Evolutionary conservation across 2,113 vertebrate genomes (phyloP).

Genomic region (Columbina picui): DNA sequence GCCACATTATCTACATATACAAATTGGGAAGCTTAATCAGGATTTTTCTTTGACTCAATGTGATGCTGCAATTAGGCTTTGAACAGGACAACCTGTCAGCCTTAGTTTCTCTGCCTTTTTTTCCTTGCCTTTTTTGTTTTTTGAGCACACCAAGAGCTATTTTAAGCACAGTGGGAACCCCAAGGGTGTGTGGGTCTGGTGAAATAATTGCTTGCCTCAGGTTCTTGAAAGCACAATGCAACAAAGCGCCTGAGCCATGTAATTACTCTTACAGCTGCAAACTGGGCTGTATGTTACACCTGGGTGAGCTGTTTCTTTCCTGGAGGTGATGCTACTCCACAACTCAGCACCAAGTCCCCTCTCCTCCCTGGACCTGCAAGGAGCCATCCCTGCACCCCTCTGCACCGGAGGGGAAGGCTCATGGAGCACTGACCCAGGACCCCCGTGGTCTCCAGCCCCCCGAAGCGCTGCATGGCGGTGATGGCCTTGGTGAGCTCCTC

Average conservation of each 20-base stretch:
- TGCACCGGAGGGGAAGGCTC: not conserved
- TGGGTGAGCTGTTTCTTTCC: not conserved
- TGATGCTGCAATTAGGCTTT: not conserved
- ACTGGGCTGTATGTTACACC: not conserved
- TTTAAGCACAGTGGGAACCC: not conserved
- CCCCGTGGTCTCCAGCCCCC: slow-evolving; percentile 90
- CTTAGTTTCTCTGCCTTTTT: not conserved
- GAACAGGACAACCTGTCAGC: not conserved
- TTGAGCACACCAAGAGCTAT: not conserved
- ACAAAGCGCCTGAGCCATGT: slow-evolving; percentile 63
- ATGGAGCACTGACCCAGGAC: slow-evolving; percentile 81
- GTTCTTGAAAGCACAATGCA: slow-evolving; percentile 29
- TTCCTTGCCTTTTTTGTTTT: no score
- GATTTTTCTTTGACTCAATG: not conserved
- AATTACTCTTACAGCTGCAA: slow-evolving; percentile 44
- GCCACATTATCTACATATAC: not conserved
- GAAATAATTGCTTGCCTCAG: slow-evolving; percentile 63
- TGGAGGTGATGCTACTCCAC: not conserved
- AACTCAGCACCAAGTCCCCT: rapidly evolving
- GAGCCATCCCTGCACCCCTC: not conserved
- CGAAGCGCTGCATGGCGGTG: slow-evolving; percentile 93
- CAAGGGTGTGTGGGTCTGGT: slow-evolving; percentile 15
- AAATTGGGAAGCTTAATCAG: not conserved
- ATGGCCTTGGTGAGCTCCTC: slow-evolving; percentile 92
- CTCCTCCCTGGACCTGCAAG: rapidly evolving